Percentiles rank a stretch among this genome's conserved stretches.
These are phyloP conservation scores for Odontesthes bonariensis DNA, from an alignment of 2,113 vertebrate genomes.

Conservation along the genomic window DNA sequence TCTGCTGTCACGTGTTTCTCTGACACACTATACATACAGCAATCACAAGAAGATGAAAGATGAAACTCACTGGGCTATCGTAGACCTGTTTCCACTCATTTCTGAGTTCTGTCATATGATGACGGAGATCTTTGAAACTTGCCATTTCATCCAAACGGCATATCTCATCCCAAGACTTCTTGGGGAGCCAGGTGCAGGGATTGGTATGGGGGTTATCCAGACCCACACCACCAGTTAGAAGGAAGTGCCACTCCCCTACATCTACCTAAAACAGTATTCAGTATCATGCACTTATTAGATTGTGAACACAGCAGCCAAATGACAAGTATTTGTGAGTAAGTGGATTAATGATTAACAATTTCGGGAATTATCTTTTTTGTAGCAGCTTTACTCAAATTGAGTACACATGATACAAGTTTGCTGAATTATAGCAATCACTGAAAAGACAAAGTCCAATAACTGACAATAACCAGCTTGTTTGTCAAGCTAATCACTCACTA, in stretches of 20 bases:
- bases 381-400: conserved; percentile 3
- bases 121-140: conserved; percentile 81
- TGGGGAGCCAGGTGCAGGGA: conserved; percentile 89
- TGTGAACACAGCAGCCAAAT: neutral
- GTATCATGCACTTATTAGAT: neutral
- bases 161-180: conserved; percentile 91
- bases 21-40: neutral
- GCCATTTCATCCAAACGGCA: conserved; percentile 85
- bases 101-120: conserved; percentile 80
- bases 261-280: conserved; percentile 79
- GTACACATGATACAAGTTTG: conserved; percentile 8
- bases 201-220: conserved; percentile 88
- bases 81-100: conserved; percentile 90
- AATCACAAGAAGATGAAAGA: neutral
- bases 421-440: neutral
- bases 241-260: conserved; percentile 88
- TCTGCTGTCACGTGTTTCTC: neutral
- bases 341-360: conserved; percentile 10
- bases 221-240: conserved; percentile 90
- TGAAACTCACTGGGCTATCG: conserved; percentile 85
- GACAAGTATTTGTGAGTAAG: neutral
- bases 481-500: conserved; percentile 4
- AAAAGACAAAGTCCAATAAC: conserved; percentile 5
- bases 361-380: conserved; percentile 10
- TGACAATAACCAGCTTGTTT: neutral